These are phyloP conservation scores for Chaetops frenatus DNA, from an alignment of 2,113 vertebrate species.

Conservation along the genomic window DNA sequence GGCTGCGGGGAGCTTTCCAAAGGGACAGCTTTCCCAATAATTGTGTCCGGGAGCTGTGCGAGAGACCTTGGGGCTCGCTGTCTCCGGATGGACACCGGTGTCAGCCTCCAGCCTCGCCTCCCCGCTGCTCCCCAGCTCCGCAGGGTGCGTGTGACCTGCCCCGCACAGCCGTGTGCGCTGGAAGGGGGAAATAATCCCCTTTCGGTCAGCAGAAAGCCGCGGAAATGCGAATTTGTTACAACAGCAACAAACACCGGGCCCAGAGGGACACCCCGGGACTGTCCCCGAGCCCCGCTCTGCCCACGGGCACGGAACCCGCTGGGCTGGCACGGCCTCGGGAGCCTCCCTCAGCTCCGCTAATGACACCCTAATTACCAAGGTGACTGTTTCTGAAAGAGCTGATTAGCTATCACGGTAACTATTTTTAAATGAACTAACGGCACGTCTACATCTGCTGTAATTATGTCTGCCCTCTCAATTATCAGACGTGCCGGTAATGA, in stretches of 20 bases:
- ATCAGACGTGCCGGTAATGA: neutral
- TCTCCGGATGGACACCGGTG: rapidly evolving
- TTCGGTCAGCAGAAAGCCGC: rapidly evolving
- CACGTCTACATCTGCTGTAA: neutral
- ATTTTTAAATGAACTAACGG: neutral
- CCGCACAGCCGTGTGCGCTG: rapidly evolving
- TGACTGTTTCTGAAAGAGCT: neutral
- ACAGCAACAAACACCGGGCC: neutral
- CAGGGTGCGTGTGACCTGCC: rapidly evolving
- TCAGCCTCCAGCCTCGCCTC: rapidly evolving
- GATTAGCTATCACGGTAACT: neutral
- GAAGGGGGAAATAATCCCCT: neutral
- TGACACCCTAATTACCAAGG: neutral
- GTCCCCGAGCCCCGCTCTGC: neutral
- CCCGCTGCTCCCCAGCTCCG: neutral
- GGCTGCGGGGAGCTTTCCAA: neutral
- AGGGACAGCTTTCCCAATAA: rapidly evolving
- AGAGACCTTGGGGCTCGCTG: neutral
- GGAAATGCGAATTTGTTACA: neutral
- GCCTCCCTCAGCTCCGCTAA: neutral
- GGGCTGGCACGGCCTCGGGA: neutral
- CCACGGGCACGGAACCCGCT: rapidly evolving
- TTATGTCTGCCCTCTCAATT: neutral
- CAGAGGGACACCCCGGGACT: rapidly evolving
- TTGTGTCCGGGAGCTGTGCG: neutral